phyloP scores from a whole-genome alignment of 2,113 vertebrate species.

The Stigmatopora argus region DNA sequence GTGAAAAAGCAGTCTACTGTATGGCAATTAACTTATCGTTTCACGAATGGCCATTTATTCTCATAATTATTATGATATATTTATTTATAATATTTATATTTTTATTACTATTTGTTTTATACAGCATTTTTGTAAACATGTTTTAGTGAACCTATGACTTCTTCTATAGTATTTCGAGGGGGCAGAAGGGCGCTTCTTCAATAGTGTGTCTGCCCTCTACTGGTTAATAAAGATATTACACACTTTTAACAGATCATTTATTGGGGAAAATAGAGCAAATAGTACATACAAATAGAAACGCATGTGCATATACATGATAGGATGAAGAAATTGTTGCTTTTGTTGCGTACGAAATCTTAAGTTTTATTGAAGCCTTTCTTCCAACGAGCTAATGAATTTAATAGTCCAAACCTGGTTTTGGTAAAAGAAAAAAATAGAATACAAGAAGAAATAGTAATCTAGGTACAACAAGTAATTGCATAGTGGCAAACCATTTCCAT shows the following conservation, averaged over 20 bases:
- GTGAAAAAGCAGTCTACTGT: no score
- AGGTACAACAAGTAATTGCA: slow-evolving; percentile 15
- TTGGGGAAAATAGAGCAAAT: neutral
- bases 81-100: no score
- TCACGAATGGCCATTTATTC: no score
- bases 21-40: no score
- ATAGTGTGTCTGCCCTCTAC: neutral
- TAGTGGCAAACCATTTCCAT: slow-evolving; percentile 14
- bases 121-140: no score
- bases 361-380: neutral
- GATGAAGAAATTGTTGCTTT: slow-evolving; percentile 4
- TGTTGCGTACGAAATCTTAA: neutral
- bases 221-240: neutral
- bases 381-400: neutral
- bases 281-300: neutral
- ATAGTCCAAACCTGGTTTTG: neutral
- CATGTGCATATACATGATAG: neutral
- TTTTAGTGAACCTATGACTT: neutral
- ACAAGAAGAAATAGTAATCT: slow-evolving; percentile 4
- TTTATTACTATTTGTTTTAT: no score
- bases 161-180: neutral
- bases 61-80: no score
- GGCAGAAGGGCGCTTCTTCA: neutral
- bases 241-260: neutral
- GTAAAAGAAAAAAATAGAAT: slow-evolving; percentile 19